Base-by-base conservation (phyloP, 2,888 invertebrate genomes). In the Phaonia tiefii region DNA sequence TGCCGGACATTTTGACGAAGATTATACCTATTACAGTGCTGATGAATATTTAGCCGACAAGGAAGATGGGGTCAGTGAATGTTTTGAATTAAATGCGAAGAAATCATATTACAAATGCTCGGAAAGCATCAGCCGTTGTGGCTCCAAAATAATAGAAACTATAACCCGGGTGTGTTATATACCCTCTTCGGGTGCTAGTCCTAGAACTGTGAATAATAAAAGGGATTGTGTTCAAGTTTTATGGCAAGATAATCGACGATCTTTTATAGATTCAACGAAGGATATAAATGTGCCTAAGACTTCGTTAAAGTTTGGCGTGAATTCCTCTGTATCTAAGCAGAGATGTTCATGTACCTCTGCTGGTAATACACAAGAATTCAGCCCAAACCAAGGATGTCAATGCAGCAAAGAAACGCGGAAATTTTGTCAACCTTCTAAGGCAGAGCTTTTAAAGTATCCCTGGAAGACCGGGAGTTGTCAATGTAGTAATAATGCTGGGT, bases 11-110 rank as follows among this genome's bases (percentile, higher is more conserved):
- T 2, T 20, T 51, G 22, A 20, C 1, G 20, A 51, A 1, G 22
- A 20, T 17, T 17, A 51, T 20, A 56, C n/a, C 26, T 56, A 25
- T n/a, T 56, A 31, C 15, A 37, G 58, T 58, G 58, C 58, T 15
- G n/a, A 8, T 58, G 58, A 56, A 56, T 10, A 58, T 17, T 2
- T 58, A 15, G 1, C 3, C 26, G 37, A 15, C 11, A 15, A 15
- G 1, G 46, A 58, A n/a, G 37, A 58, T 15, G 10, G n/a, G n/a
- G n/a, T n/a, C n/a, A n/a, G 4, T 15, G n/a, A 58, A 58, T 5
- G 25, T 37, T 7, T 37, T n/a, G 15, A n/a, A 8, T n/a, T 25
- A 31, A n/a, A n/a, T n/a, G 31, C 58, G 37, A n/a, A 15, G 8
- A 15, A 58, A 0, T 58, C 58, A 7, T 31, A 26, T 58, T 37